These are phyloP conservation scores for Eurytoma adleriae DNA, from an alignment of 2,888 invertebrate species.

Conservation along the genomic window DNA sequence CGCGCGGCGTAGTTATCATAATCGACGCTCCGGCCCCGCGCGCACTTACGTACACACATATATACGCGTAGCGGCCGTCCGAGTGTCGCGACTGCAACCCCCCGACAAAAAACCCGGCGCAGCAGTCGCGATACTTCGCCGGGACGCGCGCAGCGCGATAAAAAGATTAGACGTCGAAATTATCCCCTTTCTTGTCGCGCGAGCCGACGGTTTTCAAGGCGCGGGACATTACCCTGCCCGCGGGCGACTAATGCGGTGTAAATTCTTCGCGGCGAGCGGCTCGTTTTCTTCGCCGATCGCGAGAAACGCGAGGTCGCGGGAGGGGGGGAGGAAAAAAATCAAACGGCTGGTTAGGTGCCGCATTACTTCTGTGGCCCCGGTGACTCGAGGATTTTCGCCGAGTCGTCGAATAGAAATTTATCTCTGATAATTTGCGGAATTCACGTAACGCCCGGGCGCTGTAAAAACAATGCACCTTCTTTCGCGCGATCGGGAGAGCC, in stretches of 20 bases:
- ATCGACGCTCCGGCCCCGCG: constrained; percentile 41
- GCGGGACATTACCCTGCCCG: constrained; percentile 5
- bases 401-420: constrained; percentile 2
- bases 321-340: too few relatives aligned
- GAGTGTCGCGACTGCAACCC: constrained; percentile 54
- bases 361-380: too few relatives aligned
- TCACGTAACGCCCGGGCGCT: neutral
- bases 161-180: constrained; percentile 55
- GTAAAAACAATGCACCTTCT: neutral
- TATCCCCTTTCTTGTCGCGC: constrained; percentile 58
- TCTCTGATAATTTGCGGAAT: neutral
- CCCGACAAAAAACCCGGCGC: constrained; percentile 65
- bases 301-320: too few relatives aligned
- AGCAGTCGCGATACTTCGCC: neutral
- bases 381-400: neutral
- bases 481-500: neutral
- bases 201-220: constrained; percentile 22
- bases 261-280: constrained; percentile 12
- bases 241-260: constrained; percentile 24
- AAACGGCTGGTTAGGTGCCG: too few relatives aligned
- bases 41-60: constrained; percentile 47
- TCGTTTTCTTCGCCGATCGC: neutral
- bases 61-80: constrained; percentile 25
- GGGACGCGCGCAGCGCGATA: neutral
- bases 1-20: constrained; percentile 48